Evolutionary conservation across 2,888 invertebrate species (phyloP), one percentile per base, ranked within the genome.

Genomic region (Laspeyria flexula): DNA sequence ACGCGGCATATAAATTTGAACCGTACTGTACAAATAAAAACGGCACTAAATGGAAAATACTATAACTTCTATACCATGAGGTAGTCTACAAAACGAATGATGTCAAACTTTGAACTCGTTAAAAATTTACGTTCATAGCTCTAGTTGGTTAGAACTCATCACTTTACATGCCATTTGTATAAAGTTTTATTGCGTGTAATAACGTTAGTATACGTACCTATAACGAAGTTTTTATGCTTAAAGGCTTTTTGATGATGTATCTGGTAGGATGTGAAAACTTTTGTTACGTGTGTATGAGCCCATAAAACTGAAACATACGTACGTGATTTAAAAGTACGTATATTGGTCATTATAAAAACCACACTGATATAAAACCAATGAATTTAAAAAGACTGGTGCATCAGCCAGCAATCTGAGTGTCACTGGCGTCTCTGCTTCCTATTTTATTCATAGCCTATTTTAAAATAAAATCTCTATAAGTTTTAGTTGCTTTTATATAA

Each of bases 41-140:
- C 50, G 16, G 67, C 37, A 23, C 11, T 51, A 74, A 71, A 63
- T 66, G 65, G 65, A 73, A 55, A 50, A 43, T 42, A 60, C 64
- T 68, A 43, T 53, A 47, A 35, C 40, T 62, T 67, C 55, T 48
- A 47, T 44, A 62, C 44, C 52, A 56, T 52, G 59, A 63, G 51
- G 21, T 21, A 41, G 50, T 45, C 62, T 71, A 66, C 65, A 68
- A 69, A 53, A 60, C 54, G 58, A 55, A 49, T 62, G 56, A 73
- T 70, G 72, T 75, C 66, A 78, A 79, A 80, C 72, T 77, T 77
- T 71, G 71, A 63, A 81, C 78, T 83, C 77, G 74, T 81, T 77
- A 80, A 80, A 81, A 78, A 73, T 77, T 77, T 74, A 73, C 65
- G 62, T 74, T 63, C 69, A 67, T 66, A 66, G 64, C 63, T 67